Percentiles rank a stretch among this genome's conserved stretches.
Conservation (phyloP, 2,113 vertebrate species). For the Phycodurus eques region DNA sequence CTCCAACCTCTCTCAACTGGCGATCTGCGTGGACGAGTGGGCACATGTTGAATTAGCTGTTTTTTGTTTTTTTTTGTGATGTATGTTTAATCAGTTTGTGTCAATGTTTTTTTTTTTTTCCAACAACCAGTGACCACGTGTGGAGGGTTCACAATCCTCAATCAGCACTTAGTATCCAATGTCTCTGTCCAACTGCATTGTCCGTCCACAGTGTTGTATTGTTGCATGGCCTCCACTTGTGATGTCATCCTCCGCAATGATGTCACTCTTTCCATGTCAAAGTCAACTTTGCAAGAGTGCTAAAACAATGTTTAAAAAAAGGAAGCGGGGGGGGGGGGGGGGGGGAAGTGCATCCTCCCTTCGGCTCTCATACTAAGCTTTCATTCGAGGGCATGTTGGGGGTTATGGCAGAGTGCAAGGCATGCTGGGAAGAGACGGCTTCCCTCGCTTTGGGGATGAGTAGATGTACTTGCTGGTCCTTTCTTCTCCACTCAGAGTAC, state of each 20-base stretch:
- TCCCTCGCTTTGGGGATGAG: conserved; percentile 79
- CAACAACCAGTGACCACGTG: no score
- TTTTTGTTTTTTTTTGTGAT: no score
- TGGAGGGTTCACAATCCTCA: background rate
- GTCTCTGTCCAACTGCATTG: no score
- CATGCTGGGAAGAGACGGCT: conserved; percentile 77
- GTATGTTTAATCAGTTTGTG: no score
- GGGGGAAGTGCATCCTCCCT: background rate
- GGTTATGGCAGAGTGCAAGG: conserved; percentile 81
- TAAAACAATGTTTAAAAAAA: background rate
- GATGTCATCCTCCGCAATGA: background rate
- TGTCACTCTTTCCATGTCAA: no score
- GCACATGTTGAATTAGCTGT: no score
- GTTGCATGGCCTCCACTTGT: background rate
- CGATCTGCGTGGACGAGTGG: no score
- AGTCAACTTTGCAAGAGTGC: background rate
- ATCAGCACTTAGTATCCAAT: background rate
- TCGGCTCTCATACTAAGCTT: conserved; percentile 81
- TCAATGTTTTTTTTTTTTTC: no score
- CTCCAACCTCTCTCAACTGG: no score
- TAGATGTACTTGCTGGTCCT: conserved; percentile 90
- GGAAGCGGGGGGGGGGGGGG: background rate
- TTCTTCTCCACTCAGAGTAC: conserved; percentile 93
- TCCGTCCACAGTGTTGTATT: background rate
- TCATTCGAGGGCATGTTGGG: conserved; percentile 84